Evolutionary conservation across 2,797 vertebrate species (phyloP), one percentile per base, ranked within the genome.

Genomic region (Sebastes variabilis): DNA sequence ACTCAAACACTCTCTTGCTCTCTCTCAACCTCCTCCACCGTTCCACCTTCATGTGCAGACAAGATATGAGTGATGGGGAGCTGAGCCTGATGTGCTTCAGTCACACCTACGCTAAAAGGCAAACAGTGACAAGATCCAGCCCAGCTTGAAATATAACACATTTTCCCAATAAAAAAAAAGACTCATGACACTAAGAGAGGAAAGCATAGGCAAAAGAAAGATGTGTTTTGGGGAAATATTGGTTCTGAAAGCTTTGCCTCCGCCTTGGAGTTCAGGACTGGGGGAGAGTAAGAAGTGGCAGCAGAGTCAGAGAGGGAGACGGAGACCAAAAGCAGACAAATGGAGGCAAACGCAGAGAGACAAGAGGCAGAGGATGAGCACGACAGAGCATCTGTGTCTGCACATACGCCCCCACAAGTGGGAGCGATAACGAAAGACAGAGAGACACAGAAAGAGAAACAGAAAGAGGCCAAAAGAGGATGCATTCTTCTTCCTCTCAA

Each of bases 391-490:
- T 79, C 73, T 79, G 66, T 22, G 76, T 85, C 77, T 79, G 62
- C 56, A 34, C 75, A 66, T 49, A 74, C 65, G 79, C 49, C 70
- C 78, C 60, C 82, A 72, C 77, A 87, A 87, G 78, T 75, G 60
- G 75, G 68, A 64, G 66, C 8, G 34, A 81, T 77, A 88, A 79
- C 7, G 5, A 77, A 80, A 88, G 70, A 72, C 32, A 60, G 66
- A 69, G 56, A 80, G 55, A 73, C 27, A 14, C 42, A 79, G 65
- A 71, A 64, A 59, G 46, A 84, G 36, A 84, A 71, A 36, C 36
- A 72, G 54, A 88, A 80, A 81, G 72, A 86, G 82, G 73, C 79
- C 70, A 75, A 84, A 77, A 83, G 70, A 80, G 68, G 66, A 83
- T 65, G 66, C 64, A 70, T 74, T 79, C 16, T 65, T 88, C 29